phyloP scores from a whole-genome alignment of 2,888 invertebrate species.

The Macroteleia sp. region DNA sequence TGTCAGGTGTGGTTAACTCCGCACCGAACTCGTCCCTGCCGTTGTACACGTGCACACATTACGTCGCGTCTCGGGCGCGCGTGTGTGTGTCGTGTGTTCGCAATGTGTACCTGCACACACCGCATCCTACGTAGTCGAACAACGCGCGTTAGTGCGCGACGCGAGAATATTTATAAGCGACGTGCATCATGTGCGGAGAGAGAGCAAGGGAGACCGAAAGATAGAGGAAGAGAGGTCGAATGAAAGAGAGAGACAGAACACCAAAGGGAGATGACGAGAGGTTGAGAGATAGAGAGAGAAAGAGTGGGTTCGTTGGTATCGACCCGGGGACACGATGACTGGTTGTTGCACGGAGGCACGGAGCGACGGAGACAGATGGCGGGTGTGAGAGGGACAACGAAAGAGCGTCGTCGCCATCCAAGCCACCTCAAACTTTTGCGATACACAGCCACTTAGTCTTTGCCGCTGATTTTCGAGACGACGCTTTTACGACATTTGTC shows the following conservation, averaged over 20 bases:
- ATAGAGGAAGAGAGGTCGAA: constrained; percentile 8
- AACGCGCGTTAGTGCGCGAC: constrained; percentile 64
- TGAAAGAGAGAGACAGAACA: constrained; percentile 39
- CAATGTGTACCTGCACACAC: constrained; percentile 67
- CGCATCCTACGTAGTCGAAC: constrained; percentile 58
- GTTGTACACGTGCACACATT: constrained; percentile 50
- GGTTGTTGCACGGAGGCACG: constrained; percentile 55
- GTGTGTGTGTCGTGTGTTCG: constrained; percentile 6
- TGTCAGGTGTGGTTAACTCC: constrained; percentile 61
- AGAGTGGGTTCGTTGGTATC: constrained; percentile 58
- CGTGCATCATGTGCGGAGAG: constrained; percentile 56
- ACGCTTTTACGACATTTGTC: constrained; percentile 29
- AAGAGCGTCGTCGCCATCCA: constrained; percentile 50
- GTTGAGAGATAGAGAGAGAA: constrained; percentile 13
- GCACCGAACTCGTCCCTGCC: constrained; percentile 36
- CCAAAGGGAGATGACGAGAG: too few species aligned
- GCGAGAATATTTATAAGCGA: constrained; percentile 67
- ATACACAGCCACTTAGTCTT: constrained; percentile 56
- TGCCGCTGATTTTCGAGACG: constrained; percentile 44
- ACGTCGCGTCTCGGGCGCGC: constrained; percentile 25
- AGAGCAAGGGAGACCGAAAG: constrained; percentile 46
- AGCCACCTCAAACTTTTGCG: constrained; percentile 63
- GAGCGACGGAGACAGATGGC: constrained; percentile 19
- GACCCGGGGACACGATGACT: constrained; percentile 62
- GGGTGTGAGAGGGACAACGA: background rate